phyloP scores from a whole-genome alignment of 2,797 vertebrate species.

The Sebastes diploproa region DNA sequence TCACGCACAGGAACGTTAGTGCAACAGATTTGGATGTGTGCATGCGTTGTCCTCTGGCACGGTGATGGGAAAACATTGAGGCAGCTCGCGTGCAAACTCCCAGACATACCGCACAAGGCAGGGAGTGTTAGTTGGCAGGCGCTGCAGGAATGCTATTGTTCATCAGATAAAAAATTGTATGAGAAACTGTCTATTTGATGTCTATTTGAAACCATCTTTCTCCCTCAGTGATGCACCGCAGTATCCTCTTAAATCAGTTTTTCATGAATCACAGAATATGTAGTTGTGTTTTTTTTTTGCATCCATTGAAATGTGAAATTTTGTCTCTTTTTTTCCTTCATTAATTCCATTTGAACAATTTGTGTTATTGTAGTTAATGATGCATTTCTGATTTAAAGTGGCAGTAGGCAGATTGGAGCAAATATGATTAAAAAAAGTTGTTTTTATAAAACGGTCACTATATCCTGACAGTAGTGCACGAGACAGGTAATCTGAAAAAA shows the following conservation, averaged over 20 bases:
- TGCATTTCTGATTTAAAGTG: not conserved
- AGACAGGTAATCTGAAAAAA: too few species aligned
- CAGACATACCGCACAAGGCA: constrained; percentile 52
- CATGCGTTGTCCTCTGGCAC: constrained; percentile 21
- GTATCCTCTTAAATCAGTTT: not conserved
- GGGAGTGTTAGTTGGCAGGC: constrained; percentile 63
- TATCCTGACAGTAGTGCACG: too few species aligned
- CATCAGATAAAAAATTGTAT: constrained; percentile 29
- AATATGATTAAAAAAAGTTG: too few species aligned
- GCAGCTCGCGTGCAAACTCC: constrained; percentile 55
- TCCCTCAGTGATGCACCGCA: not conserved
- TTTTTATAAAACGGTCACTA: too few species aligned
- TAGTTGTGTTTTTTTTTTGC: not conserved
- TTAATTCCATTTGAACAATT: not conserved
- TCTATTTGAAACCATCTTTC: not conserved
- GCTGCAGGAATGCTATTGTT: constrained; percentile 68
- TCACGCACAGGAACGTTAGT: not conserved
- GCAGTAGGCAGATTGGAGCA: too few species aligned
- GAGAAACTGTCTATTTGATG: constrained; percentile 51
- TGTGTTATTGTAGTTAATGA: not conserved
- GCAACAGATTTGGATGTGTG: not conserved
- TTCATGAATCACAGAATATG: not conserved
- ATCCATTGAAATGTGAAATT: not conserved
- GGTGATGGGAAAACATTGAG: constrained; percentile 35
- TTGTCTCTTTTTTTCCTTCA: not conserved